Conservation (phyloP, 2,797 vertebrate species). For the Danionella dracula region DNA sequence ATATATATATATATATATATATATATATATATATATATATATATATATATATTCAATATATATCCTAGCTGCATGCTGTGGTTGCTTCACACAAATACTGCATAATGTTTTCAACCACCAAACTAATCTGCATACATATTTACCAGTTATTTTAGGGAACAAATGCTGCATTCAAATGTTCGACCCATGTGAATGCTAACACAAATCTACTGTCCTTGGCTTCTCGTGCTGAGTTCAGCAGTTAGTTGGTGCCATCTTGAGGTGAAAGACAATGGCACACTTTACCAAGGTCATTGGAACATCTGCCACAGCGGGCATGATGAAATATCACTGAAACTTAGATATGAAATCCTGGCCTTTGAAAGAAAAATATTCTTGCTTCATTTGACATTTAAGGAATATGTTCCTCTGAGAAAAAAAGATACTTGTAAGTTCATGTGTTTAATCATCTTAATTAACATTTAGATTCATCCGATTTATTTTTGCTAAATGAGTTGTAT, state of each 20-base stretch:
- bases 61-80: neutral
- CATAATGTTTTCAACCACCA: neutral
- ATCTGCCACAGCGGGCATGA: slow-evolving; percentile 21
- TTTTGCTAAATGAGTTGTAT: too few relatives aligned
- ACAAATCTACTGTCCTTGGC: neutral
- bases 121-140: neutral
- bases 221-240: slow-evolving; percentile 25
- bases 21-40: too few relatives aligned
- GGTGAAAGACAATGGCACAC: slow-evolving; percentile 12
- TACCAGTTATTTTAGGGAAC: neutral
- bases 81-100: neutral
- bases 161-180: neutral
- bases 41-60: too few relatives aligned
- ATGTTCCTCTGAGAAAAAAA: too few relatives aligned
- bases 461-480: too few relatives aligned
- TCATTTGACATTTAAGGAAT: neutral
- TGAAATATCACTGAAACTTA: slow-evolving; percentile 28
- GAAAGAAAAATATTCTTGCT: neutral
- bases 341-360: neutral
- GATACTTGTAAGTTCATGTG: too few relatives aligned
- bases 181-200: neutral
- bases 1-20: too few relatives aligned
- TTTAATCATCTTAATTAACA: too few relatives aligned
- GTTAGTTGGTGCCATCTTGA: slow-evolving; percentile 16
- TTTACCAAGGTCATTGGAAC: slow-evolving; percentile 25